These are phyloP conservation scores for Hyphantria cunea DNA, from an alignment of 1,140 invertebrate genomes.

Conservation along the genomic window DNA sequence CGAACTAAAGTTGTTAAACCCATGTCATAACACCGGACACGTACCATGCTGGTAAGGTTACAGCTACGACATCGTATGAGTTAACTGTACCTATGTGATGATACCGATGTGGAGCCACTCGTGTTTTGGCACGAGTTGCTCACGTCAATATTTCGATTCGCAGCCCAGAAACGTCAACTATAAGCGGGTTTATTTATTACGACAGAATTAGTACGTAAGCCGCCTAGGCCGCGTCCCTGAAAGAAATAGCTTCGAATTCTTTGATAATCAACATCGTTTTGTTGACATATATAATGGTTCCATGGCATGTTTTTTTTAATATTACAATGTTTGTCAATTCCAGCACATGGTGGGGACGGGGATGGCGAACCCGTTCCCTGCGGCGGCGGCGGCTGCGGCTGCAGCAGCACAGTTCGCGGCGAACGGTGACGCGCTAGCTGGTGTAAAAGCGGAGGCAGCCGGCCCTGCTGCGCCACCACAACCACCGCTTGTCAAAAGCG, in stretches of 20 bases:
- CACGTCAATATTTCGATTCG: constrained; percentile 74
- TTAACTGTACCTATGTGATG: constrained; percentile 14
- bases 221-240: constrained; percentile 53
- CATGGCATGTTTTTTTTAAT: neutral
- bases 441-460: constrained; percentile 82
- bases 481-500: constrained; percentile 74
- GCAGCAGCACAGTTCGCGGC: constrained; percentile 84
- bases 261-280: constrained; percentile 41
- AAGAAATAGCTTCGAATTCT: constrained; percentile 36
- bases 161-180: constrained; percentile 74
- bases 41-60: neutral
- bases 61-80: constrained; percentile 3
- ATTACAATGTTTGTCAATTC: constrained; percentile 64
- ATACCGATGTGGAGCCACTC: constrained; percentile 26
- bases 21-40: too few relatives aligned
- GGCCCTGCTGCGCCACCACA: constrained; percentile 70
- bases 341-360: constrained; percentile 98
- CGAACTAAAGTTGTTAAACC: too few relatives aligned
- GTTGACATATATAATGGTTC: constrained; percentile 18
- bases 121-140: constrained; percentile 64
- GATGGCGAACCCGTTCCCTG: constrained; percentile 91
- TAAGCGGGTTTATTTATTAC: constrained; percentile 68
- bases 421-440: constrained; percentile 85
- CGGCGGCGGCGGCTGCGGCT: constrained; percentile 89
- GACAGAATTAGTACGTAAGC: constrained; percentile 60